Evolutionary conservation across 1,140 invertebrate species (phyloP).

Genomic region (Hycleus phaleratus): DNA sequence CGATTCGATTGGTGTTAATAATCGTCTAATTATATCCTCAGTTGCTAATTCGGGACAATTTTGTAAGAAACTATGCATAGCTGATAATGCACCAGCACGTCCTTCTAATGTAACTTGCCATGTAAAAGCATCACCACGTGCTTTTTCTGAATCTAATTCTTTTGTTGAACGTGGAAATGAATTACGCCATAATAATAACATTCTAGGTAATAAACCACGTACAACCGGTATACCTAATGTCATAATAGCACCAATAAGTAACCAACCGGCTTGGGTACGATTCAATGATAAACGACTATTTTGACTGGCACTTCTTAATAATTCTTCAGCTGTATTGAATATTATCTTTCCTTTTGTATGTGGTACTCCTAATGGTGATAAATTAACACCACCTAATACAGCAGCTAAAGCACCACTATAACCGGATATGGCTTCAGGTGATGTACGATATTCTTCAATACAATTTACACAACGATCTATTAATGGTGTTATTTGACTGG

Average conservation of each 20-base stretch:
- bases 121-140: constrained; percentile 94
- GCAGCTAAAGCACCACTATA: constrained; percentile 92
- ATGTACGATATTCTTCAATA: constrained; percentile 81
- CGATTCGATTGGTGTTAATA: constrained; percentile 84
- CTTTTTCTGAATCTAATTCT: constrained; percentile 95
- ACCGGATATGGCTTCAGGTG: constrained; percentile 87
- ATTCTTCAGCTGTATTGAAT: constrained; percentile 94
- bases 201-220: constrained; percentile 78
- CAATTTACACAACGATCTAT: constrained; percentile 83
- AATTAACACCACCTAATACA: constrained; percentile 81
- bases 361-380: constrained; percentile 90
- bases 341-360: constrained; percentile 95
- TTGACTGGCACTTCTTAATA: constrained; percentile 93
- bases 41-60: constrained; percentile 86
- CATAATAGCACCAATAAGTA: constrained; percentile 94
- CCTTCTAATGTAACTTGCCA: constrained; percentile 98
- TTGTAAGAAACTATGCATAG: constrained; percentile 87
- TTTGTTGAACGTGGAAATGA: constrained; percentile 94
- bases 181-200: constrained; percentile 94
- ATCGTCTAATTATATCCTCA: constrained; percentile 81
- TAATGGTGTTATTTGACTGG: constrained; percentile 86
- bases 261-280: constrained; percentile 94
- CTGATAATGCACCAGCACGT: constrained; percentile 88
- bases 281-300: constrained; percentile 91
- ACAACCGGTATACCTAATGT: constrained; percentile 89